A percentile compares a stretch with the other conserved stretches of the same genome.
Conservation (phyloP, 2,113 vertebrate genomes). For the Zosterops pallidus region DNA sequence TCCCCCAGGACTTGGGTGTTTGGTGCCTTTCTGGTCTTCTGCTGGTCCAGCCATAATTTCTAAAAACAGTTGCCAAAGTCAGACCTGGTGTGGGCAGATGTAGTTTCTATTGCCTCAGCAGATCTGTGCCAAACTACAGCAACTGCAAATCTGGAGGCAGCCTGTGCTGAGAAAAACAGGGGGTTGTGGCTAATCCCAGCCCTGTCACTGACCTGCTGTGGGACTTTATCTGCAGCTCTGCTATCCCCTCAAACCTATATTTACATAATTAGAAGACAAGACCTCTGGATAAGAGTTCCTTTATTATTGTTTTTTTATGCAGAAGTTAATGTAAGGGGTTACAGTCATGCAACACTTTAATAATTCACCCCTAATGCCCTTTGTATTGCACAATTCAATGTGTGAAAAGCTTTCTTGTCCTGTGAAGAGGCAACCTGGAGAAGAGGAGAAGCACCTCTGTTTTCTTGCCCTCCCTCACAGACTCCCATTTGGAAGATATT, state of each 20-base stretch:
- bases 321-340: background rate
- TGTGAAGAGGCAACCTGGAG: background rate
- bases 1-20: background rate
- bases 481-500: background rate
- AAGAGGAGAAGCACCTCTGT: background rate
- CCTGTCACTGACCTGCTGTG: background rate
- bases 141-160: background rate
- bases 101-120: background rate
- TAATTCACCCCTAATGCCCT: background rate
- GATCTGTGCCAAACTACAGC: background rate
- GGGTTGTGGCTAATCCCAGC: background rate
- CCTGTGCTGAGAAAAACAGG: background rate
- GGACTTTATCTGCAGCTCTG: background rate
- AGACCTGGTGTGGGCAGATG: background rate
- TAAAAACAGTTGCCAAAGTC: background rate
- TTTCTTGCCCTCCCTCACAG: background rate
- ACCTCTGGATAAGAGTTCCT: background rate
- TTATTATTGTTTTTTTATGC: background rate
- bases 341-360: background rate
- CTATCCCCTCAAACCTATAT: background rate
- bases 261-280: background rate
- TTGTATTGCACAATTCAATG: background rate
- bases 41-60: background rate
- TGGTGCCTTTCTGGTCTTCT: background rate
- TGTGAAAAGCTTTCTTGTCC: background rate